Conservation (phyloP, 2,113 vertebrate species). For the Lycocorax pyrrhopterus region DNA sequence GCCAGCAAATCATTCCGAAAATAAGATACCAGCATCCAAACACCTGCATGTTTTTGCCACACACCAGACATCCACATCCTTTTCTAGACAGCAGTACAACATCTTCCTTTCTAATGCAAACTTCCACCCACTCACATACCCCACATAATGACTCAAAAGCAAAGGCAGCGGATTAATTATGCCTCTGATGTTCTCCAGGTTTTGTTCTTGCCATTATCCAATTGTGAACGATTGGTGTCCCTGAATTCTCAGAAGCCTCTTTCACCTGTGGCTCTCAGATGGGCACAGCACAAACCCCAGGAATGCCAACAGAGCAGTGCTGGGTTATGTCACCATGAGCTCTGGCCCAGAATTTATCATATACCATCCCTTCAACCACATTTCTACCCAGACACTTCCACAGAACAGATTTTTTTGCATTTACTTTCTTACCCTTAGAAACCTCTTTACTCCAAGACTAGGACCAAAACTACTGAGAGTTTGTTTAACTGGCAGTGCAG, state of each 20-base stretch:
- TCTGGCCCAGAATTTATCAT: background rate
- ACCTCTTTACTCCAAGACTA: background rate
- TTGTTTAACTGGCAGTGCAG: background rate
- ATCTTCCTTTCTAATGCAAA: slow-evolving; percentile 54
- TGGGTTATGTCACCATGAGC: background rate
- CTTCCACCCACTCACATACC: background rate
- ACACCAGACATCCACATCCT: background rate
- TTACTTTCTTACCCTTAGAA: background rate
- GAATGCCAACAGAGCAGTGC: background rate
- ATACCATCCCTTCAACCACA: background rate
- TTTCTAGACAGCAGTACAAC: slow-evolving; percentile 32
- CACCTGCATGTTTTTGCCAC: slow-evolving; percentile 32
- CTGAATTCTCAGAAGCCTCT: background rate
- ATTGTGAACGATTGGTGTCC: background rate
- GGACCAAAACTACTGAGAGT: background rate
- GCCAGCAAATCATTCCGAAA: background rate
- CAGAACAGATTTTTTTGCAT: fast-evolving
- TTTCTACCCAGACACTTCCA: background rate
- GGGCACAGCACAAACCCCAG: background rate
- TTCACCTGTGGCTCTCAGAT: background rate
- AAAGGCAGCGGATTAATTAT: background rate
- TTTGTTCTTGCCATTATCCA: slow-evolving; percentile 20
- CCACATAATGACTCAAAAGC: slow-evolving; percentile 16
- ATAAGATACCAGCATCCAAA: background rate
- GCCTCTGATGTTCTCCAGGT: background rate